Evolutionary conservation across 2,797 vertebrate species (phyloP).

Genomic region (Tenualosa ilisha): DNA sequence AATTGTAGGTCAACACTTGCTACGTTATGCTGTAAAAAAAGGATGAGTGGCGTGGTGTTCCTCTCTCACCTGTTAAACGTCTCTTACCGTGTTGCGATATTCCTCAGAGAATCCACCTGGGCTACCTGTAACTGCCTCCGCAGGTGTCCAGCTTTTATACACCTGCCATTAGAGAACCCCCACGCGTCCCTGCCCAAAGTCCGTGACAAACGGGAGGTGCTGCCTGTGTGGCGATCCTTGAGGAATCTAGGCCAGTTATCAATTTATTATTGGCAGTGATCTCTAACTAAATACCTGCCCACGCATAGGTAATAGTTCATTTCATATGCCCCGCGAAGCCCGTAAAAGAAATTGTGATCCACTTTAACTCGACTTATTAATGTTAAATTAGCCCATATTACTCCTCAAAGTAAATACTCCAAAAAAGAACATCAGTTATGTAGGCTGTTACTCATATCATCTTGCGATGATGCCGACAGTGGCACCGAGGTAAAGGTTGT

Average conservation of each 20-base stretch:
- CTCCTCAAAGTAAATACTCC: too few relatives aligned
- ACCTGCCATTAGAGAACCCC: background rate
- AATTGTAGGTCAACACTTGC: background rate
- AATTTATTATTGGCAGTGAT: constrained; percentile 16
- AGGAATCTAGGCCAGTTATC: constrained; percentile 33
- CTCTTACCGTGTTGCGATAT: background rate
- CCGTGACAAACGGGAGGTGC: constrained; percentile 16
- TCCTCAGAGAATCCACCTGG: constrained; percentile 17
- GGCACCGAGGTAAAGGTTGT: too few relatives aligned
- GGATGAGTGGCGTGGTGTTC: too few relatives aligned
- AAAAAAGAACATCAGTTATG: too few relatives aligned
- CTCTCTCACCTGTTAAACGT: constrained; percentile 12
- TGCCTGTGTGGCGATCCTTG: background rate
- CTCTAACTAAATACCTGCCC: background rate
- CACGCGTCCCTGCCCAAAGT: constrained; percentile 27
- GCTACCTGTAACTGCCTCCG: background rate
- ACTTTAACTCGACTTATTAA: too few relatives aligned
- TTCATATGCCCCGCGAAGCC: background rate
- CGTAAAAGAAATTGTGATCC: too few relatives aligned
- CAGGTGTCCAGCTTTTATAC: constrained; percentile 24
- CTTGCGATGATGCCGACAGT: too few relatives aligned
- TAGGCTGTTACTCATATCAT: background rate
- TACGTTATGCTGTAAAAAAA: background rate
- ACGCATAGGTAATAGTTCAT: too few relatives aligned
- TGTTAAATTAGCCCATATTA: too few relatives aligned